Evolutionary conservation across 2,888 invertebrate species (phyloP).

Genomic region (Trachelus troglodyta): DNA sequence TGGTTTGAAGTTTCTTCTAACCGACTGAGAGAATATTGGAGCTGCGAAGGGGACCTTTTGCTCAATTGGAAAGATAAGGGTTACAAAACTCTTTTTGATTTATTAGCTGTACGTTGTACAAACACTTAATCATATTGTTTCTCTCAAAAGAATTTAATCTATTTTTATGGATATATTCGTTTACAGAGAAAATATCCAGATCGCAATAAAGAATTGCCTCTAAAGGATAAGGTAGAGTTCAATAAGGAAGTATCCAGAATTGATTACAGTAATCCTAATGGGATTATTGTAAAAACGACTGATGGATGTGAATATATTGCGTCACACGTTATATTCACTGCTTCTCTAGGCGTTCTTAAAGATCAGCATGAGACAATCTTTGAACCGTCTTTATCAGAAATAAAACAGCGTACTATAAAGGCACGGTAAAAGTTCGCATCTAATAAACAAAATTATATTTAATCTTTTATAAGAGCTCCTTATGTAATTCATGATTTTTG

Average conservation of each 20-base stretch:
- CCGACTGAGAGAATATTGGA: conserved; percentile 73
- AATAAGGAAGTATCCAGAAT: conserved; percentile 71
- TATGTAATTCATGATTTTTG: conserved; percentile 11
- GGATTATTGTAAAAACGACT: conserved; percentile 70
- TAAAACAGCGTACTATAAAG: conserved; percentile 71
- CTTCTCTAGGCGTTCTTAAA: conserved; percentile 77
- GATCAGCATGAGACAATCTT: conserved; percentile 72
- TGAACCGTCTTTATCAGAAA: conserved; percentile 69
- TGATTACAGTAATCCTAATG: conserved; percentile 66
- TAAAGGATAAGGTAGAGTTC: conserved; percentile 66
- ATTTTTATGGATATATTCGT: conserved; percentile 15
- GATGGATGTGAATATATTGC: conserved; percentile 71
- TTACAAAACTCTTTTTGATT: conserved; percentile 74
- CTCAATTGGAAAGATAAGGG: conserved; percentile 82
- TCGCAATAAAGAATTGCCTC: conserved; percentile 63
- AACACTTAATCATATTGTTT: conserved; percentile 5
- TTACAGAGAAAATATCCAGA: conserved; percentile 69
- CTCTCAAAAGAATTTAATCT: conserved; percentile 6
- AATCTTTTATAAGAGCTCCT: conserved; percentile 15
- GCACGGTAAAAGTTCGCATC: conserved; percentile 42
- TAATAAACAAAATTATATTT: conserved; percentile 2
- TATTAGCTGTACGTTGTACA: conserved; percentile 72
- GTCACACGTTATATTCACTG: conserved; percentile 76
- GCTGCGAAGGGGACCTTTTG: conserved; percentile 77
- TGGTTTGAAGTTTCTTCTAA: conserved; percentile 77